phyloP scores from a whole-genome alignment of 1,140 invertebrate species.

The Drosophila subobscura region DNA sequence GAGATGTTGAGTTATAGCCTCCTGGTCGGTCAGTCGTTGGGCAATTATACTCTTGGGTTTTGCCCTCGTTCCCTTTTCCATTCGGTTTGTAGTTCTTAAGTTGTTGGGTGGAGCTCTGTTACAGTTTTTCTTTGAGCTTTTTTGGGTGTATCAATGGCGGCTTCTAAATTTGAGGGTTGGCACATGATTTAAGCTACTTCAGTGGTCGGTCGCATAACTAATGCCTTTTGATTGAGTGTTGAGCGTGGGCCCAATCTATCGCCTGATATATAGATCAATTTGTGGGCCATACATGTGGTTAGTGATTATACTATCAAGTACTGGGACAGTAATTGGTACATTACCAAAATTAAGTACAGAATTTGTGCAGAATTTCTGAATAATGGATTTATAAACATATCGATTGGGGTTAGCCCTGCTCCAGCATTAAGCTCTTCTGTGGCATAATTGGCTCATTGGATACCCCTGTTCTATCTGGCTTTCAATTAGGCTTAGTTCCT shows the following conservation, averaged over 20 bases:
- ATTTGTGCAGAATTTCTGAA: neutral
- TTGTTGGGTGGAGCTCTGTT: constrained; percentile 31
- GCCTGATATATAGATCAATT: constrained; percentile 6
- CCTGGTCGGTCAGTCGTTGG: constrained; percentile 26
- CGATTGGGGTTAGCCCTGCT: neutral
- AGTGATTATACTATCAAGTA: neutral
- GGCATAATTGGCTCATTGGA: constrained; percentile 50
- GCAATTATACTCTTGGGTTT: constrained; percentile 33
- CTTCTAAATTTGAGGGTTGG: constrained; percentile 46
- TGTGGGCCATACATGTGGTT: constrained; percentile 2
- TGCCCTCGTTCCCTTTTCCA: constrained; percentile 48
- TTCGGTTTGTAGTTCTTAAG: constrained; percentile 40
- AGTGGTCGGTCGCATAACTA: constrained; percentile 35
- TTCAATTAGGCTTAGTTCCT: constrained; percentile 40
- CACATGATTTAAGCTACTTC: constrained; percentile 4
- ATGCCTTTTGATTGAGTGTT: constrained; percentile 35
- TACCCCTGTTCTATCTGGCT: constrained; percentile 22
- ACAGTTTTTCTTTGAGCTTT: constrained; percentile 3
- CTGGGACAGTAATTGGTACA: constrained; percentile 3
- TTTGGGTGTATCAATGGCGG: constrained; percentile 38
- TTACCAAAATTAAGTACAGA: constrained; percentile 19
- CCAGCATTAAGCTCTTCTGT: neutral
- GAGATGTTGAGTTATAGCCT: constrained; percentile 38
- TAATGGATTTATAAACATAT: neutral
- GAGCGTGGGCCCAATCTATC: constrained; percentile 1